Conservation (phyloP, 2,797 vertebrate genomes). For the Aldrovandia affinis region DNA sequence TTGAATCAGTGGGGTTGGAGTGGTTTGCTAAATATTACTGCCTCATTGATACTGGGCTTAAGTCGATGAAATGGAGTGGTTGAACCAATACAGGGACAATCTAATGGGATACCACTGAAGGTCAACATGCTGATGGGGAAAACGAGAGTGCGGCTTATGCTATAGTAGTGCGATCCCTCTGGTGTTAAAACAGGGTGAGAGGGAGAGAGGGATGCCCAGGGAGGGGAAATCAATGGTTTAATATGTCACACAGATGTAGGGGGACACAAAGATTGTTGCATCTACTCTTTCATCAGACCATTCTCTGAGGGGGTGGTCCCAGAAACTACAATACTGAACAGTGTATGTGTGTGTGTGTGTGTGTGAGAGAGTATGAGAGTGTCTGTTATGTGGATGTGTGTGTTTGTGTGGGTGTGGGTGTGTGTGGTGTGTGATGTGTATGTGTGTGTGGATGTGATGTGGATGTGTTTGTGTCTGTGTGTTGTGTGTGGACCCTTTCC, state of each 20-base stretch:
- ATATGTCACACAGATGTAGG: slow-evolving; percentile 5
- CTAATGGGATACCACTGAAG: background rate
- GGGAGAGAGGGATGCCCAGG: no score
- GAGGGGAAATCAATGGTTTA: slow-evolving; percentile 16
- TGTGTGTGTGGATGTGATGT: no score
- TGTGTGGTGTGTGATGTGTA: no score
- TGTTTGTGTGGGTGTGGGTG: slow-evolving; percentile 6
- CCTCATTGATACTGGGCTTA: background rate
- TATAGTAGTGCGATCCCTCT: background rate
- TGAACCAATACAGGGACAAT: background rate
- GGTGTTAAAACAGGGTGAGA: background rate
- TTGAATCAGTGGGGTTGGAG: background rate
- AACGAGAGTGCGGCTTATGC: background rate
- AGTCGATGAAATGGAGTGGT: background rate
- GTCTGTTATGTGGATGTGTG: background rate
- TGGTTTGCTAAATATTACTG: background rate
- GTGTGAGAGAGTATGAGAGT: slow-evolving; percentile 6
- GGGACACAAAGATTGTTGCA: background rate
- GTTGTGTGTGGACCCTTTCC: no score
- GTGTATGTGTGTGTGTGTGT: background rate
- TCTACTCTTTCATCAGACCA: background rate
- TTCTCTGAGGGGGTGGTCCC: background rate
- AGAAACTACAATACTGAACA: slow-evolving; percentile 1
- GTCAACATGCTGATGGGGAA: background rate
- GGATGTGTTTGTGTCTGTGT: no score